A percentile compares a stretch with the other conserved stretches of the same genome.
Evolutionary conservation across 2,888 invertebrate genomes (phyloP).

Genomic region (Leptogaster cylindrica): DNA sequence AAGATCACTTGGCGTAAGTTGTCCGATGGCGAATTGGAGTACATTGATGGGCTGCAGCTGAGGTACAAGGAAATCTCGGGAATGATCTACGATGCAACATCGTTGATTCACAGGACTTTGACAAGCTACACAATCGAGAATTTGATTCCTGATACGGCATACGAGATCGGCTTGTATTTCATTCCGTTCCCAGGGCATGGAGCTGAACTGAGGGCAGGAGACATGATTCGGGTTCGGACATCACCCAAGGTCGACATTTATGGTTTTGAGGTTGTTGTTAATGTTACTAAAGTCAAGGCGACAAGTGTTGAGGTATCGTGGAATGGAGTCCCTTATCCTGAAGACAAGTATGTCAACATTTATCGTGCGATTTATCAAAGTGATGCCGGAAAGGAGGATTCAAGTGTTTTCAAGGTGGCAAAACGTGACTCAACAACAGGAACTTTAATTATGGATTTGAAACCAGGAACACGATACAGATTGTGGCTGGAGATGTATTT

Average conservation of each 20-base stretch:
- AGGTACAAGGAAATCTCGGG: conserved; percentile 83
- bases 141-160: conserved; percentile 77
- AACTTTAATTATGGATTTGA: conserved; percentile 71
- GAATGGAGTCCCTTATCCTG: conserved; percentile 86
- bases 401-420: conserved; percentile 76
- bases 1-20: conserved; percentile 84
- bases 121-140: conserved; percentile 79
- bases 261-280: conserved; percentile 80
- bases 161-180: conserved; percentile 83
- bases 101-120: conserved; percentile 81
- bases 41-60: conserved; percentile 87
- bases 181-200: conserved; percentile 82
- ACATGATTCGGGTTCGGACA: conserved; percentile 74
- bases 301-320: conserved; percentile 80
- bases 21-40: conserved; percentile 78
- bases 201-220: conserved; percentile 78
- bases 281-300: conserved; percentile 76
- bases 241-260: conserved; percentile 76
- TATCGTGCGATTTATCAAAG: conserved; percentile 84
- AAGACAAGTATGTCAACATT: conserved; percentile 88
- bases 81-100: conserved; percentile 83
- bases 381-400: conserved; percentile 75
- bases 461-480: conserved; percentile 81
- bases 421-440: conserved; percentile 74
- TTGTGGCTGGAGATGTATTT: conserved; percentile 89